Evolutionary conservation across 2,888 invertebrate genomes (phyloP), one percentile per base, ranked within the genome.

Genomic region (Scrobipalpa costella): DNA sequence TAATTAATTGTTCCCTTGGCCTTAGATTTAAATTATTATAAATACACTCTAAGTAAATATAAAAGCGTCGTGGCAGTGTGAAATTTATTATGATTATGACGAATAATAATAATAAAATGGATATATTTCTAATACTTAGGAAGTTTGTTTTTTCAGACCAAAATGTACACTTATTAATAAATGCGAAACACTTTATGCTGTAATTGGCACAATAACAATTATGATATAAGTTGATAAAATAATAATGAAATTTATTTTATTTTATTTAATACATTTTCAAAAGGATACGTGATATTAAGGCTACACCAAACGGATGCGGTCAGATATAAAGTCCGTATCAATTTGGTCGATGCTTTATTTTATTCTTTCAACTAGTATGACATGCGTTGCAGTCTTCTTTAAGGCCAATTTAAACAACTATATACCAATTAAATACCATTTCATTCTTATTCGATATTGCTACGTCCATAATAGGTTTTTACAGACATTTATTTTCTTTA

Each of bases 31-130:
- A 68, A 47, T 17, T 66, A 61, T 72, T 72, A 74, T 64, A 68
- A 68, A 70, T 70, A 66, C 17, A 44, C 44, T 40, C 40, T 63
- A 66, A 64, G 55, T 68, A 68, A 44, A 68, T 62, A 71, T 72
- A 78, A 79, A 83, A 80, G 77, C 79, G 74, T 64, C 34, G 74
- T 77, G 84, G 85, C 84, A 84, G 80, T 82, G 77, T 72, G 65
- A 62, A 64, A 71, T 74, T 59, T 21, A 27, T 7, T 55, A 33
- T 33, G 27, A 55, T n/a, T 50, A 19, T 17, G 11, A 21, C 9
- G 19, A 19, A 9, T 19, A 17, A 49, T 49, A 8, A n/a, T 19
- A 49, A 49, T 17, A 7, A 49, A 19, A n/a, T n/a, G n/a, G n/a
- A n/a, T n/a, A 50, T 50, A 50, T 9, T 17, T 21, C 19, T n/a